These are phyloP conservation scores for Phenganax marumi DNA, from an alignment of 92 coral and sea anemone species.

Conservation along the genomic window DNA sequence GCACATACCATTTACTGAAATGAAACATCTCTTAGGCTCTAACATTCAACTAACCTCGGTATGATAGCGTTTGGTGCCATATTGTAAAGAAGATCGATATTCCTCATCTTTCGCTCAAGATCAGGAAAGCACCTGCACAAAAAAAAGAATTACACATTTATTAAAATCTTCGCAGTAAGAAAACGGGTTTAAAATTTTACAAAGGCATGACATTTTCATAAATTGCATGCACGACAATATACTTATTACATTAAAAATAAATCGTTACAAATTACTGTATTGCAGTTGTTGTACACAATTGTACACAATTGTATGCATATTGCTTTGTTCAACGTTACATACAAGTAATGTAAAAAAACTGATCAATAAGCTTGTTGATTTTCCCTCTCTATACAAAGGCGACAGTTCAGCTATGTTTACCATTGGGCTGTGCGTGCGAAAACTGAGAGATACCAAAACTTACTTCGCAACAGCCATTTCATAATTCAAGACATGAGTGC, in stretches of 20 bases:
- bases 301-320: no score
- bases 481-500: slow-evolving; percentile 91
- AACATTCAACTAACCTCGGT: slow-evolving; percentile 58
- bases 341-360: no score
- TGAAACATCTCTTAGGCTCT: neutral
- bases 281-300: no score
- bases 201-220: no score
- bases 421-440: no score
- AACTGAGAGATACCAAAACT: slow-evolving; percentile 1
- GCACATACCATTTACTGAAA: neutral
- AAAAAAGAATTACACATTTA: neutral
- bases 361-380: no score
- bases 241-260: no score
- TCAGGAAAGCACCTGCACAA: slow-evolving; percentile 68
- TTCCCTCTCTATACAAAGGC: no score
- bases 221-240: no score
- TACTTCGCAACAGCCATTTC: slow-evolving; percentile 92
- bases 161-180: neutral
- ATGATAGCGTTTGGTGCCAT: slow-evolving; percentile 76
- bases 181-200: neutral
- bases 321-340: no score
- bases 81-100: slow-evolving; percentile 67
- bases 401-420: neutral
- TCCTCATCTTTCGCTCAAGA: slow-evolving; percentile 80
- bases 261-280: no score